Percentiles rank a stretch among this genome's conserved stretches.
Conservation (phyloP, 1,140 invertebrate species). For the Meloidogyne floridensis region DNA sequence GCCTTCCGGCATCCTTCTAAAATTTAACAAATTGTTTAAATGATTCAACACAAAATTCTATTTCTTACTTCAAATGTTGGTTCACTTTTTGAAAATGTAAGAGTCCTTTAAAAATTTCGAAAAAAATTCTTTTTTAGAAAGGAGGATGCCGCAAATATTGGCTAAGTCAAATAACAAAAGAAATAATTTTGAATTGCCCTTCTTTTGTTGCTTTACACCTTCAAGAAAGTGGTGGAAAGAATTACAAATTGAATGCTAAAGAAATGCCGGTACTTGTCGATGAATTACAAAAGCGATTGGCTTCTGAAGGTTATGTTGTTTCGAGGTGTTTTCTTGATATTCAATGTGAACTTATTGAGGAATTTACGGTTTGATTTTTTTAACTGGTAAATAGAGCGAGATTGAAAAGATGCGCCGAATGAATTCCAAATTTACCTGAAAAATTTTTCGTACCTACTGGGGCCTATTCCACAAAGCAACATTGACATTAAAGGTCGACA, state of each 20-base stretch:
- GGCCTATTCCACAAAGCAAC: too few species aligned
- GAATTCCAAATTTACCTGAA: too few species aligned
- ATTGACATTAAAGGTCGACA: too few species aligned
- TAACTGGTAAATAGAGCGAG: not conserved
- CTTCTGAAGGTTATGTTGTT: conserved; percentile 3
- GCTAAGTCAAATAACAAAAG: conserved; percentile 31
- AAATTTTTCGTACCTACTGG: too few species aligned
- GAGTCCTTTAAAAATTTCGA: not conserved
- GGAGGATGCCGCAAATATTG: conserved; percentile 29
- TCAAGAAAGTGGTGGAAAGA: conserved; percentile 47
- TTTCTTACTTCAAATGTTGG: conserved; percentile 52
- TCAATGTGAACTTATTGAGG: conserved; percentile 40
- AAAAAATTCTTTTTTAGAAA: conserved; percentile 22
- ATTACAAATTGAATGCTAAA: conserved; percentile 41
- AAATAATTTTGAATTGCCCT: not conserved
- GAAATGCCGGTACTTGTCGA: conserved; percentile 40
- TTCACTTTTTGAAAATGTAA: conserved; percentile 45
- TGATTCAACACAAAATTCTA: conserved; percentile 26
- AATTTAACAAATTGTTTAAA: not conserved
- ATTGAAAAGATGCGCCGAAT: too few species aligned
- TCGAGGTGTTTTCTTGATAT: conserved; percentile 43
- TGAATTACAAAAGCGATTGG: conserved; percentile 31
- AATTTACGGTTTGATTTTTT: conserved; percentile 40
- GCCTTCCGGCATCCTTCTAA: too few species aligned
- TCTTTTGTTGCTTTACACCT: conserved; percentile 23